Conservation (phyloP, 2,113 vertebrate genomes). For the Talpa occidentalis region DNA sequence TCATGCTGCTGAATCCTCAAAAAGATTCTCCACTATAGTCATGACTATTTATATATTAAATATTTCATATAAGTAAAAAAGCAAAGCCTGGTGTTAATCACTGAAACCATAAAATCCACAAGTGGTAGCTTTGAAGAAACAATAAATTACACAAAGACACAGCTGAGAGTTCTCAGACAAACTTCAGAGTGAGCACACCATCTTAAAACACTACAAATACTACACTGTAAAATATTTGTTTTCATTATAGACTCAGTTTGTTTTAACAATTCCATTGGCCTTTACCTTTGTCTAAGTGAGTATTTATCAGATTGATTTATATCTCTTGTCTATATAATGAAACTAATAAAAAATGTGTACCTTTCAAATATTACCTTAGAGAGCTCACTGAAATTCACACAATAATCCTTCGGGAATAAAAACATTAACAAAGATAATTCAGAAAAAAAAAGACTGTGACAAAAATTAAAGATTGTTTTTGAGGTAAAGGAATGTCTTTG, state of each 20-base stretch:
- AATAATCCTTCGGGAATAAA: neutral
- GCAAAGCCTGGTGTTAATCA: neutral
- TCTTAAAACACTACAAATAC: neutral
- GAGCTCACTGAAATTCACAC: neutral
- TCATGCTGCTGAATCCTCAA: neutral
- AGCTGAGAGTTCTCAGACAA: neutral
- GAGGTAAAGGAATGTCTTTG: conserved; percentile 48
- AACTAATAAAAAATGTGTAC: conserved; percentile 61
- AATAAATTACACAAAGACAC: neutral
- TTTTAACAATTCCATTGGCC: neutral
- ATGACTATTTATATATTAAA: neutral
- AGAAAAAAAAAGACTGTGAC: neutral
- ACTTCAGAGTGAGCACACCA: neutral
- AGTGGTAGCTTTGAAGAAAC: neutral
- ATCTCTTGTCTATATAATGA: neutral
- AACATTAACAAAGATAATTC: conserved; percentile 26
- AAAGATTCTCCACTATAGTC: neutral
- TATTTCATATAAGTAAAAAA: conserved; percentile 23
- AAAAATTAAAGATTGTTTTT: conserved; percentile 62
- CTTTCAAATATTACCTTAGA: neutral
- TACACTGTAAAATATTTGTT: neutral
- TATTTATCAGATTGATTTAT: conserved; percentile 72
- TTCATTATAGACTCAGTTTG: neutral
- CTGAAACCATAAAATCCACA: neutral
- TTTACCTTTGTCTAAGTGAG: neutral